These are phyloP conservation scores for Dysidea cf. avara DNA, from an alignment of 37 sponge, comb jelly and placozoan genomes.

Conservation along the genomic window DNA sequence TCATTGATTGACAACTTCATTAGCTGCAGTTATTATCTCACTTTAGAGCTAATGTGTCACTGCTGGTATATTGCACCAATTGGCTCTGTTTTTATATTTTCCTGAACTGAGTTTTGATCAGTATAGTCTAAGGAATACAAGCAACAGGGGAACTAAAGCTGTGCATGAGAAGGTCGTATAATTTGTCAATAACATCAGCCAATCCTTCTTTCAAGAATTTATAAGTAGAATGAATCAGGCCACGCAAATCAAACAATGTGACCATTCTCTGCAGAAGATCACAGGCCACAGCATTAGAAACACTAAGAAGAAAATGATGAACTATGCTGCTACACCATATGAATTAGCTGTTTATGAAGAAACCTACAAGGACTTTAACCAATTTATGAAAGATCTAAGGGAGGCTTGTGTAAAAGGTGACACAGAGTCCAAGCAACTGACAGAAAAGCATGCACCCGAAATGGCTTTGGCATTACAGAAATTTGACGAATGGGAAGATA, in stretches of 20 bases:
- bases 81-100: background rate
- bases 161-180: slow-evolving; percentile 22
- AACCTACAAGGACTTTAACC: background rate
- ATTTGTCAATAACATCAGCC: slow-evolving; percentile 22
- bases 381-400: background rate
- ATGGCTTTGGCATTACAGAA: too few species aligned
- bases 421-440: background rate
- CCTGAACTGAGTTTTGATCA: background rate
- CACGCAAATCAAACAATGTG: slow-evolving; percentile 2
- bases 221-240: slow-evolving; percentile 9
- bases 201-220: too few species aligned
- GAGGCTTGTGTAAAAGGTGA: slow-evolving; percentile 9
- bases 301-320: slow-evolving; percentile 3
- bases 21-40: too few species aligned
- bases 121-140: slow-evolving; percentile 5
- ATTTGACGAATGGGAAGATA: too few species aligned
- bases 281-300: slow-evolving; percentile 1
- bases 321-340: background rate
- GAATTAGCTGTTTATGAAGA: background rate
- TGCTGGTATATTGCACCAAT: slow-evolving; percentile 22
- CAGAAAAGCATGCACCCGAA: background rate
- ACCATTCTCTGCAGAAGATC: slow-evolving; percentile 14
- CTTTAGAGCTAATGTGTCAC: too few species aligned
- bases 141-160: slow-evolving; percentile 10
- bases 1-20: background rate